phyloP scores from a whole-genome alignment of 2,797 vertebrate species.

The Calcarius lapponicus region DNA sequence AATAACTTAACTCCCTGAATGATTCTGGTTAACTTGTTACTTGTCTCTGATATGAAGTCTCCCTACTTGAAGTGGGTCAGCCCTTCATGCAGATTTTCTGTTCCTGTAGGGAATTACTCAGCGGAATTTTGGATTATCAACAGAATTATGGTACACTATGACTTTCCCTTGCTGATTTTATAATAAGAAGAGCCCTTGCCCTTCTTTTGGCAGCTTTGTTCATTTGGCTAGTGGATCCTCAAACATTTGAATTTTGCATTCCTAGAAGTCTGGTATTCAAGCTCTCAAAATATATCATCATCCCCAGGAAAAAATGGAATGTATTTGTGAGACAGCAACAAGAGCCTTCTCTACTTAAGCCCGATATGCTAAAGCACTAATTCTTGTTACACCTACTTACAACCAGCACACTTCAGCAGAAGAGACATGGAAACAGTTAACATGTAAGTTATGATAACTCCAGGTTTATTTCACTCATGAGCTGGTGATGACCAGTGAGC shows the following conservation, averaged over 20 bases:
- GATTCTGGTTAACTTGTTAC: not conserved
- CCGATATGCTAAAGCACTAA: not conserved
- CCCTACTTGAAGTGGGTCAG: not conserved
- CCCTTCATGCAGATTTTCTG: not conserved
- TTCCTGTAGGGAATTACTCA: not conserved
- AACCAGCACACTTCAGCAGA: not conserved
- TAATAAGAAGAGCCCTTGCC: not conserved
- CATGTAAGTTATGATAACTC: not conserved
- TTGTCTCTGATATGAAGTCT: not conserved
- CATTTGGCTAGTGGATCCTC: not conserved
- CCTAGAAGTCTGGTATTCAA: not conserved
- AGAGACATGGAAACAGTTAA: not conserved
- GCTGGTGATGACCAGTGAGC: not conserved
- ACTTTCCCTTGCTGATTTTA: fast-evolving
- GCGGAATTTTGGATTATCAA: not conserved
- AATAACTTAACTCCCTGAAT: not conserved
- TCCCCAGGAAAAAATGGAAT: not conserved
- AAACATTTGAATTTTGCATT: not conserved
- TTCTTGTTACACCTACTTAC: not conserved
- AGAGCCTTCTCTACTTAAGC: not conserved
- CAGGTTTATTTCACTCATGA: not conserved
- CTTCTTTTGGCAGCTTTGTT: not conserved
- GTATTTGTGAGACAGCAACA: not conserved
- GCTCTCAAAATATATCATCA: not conserved
- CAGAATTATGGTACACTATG: not conserved